Evolutionary conservation across 2,888 invertebrate species (phyloP), one percentile per base, ranked within the genome.

Genomic region (Tetramorium bicarinatum): DNA sequence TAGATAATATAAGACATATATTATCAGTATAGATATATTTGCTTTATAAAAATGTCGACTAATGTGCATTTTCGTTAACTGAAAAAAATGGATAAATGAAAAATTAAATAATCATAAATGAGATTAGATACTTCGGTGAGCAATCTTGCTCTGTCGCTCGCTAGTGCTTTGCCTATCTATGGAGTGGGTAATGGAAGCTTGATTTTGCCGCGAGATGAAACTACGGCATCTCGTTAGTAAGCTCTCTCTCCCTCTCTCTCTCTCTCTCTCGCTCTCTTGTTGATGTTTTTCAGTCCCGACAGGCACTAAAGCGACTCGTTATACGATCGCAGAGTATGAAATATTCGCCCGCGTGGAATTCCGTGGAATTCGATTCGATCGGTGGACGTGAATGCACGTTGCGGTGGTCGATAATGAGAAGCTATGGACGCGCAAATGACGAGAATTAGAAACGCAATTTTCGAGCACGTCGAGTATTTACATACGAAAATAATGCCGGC

Each of bases 401-500:
- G 75, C 76, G 76, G 61, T 67, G 44, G 56, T 72, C 79, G 72
- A 80, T 80, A 72, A 80, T 72, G 72, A 80, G 79, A 59, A 72
- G 72, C 72, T 80, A 80, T 72, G 79, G 72, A 47, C 47, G 72
- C 21, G 44, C 59, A 80, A 80, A 80, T 80, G 79, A 80, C 59
- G 79, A 54, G 64, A 80, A 80, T 80, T 80, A 80, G 72, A 80
- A 80, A 80, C 59, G 47, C 59, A 80, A 80, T 80, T 80, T 72
- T 80, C 79, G 59, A 34, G 72, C 47, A 72, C 47, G 44, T 21
- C 79, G 71, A 59, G 41, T 56, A 77, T 72, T 80, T 71, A 56
- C 71, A 34, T 80, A 59, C 56, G 62, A 21, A 71, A 79, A 71
- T 79, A 71, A 38, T 80, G 9, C 34, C 21, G 56, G 21, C 64